Evolutionary conservation across 2,797 vertebrate species (phyloP), one percentile per base, ranked within the genome.

Genomic region (Bucorvus abyssinicus): DNA sequence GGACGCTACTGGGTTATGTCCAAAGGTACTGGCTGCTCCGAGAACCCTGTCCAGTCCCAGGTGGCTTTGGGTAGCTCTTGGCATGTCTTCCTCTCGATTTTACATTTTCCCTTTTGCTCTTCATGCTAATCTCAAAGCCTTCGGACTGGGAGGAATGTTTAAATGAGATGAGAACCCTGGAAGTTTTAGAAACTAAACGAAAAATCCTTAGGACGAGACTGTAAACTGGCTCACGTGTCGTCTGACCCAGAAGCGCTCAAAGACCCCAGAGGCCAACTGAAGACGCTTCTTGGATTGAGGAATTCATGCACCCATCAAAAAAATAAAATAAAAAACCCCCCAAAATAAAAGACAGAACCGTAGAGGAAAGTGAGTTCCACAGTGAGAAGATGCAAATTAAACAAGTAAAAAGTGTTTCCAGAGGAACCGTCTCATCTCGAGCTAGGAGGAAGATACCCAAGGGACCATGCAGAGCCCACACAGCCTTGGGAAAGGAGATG

Each of bases 371-470:
- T 60, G 69, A 84, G 47, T 61, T 90, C 81, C n/a, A 49, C 17
- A 86, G 38, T 59, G 84, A 67, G 32, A 71, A 90, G 53, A 71
- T 76, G 77, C 36, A 94, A 94, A 95, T 87, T 40, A 80, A 90
- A 75, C 18, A 52, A 52, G 74, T 76, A 30, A 44, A 75, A 92
- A 65, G 14, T 82, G 40, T 89, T 96, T 91, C 63, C 73, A 91
- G 82, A 70, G 68, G 34, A 87, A 34, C 23, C 77, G 26, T 90
- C 26, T 91, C 71, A 49, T 86, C 65, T 69, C 0, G 0, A 77
- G 61, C 49, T 53, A 19, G 44, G 65, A 88, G 64, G 77, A 90
- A 36, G 23, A 75, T 30, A 64, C 67, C 52, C 67, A 23, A 8
- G 77, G 59, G 81, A 94, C 32, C 44, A 13, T 2, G n/a, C 47